Base-by-base conservation (phyloP, 2,888 invertebrate species). In the Ganaspis brasiliensis region DNA sequence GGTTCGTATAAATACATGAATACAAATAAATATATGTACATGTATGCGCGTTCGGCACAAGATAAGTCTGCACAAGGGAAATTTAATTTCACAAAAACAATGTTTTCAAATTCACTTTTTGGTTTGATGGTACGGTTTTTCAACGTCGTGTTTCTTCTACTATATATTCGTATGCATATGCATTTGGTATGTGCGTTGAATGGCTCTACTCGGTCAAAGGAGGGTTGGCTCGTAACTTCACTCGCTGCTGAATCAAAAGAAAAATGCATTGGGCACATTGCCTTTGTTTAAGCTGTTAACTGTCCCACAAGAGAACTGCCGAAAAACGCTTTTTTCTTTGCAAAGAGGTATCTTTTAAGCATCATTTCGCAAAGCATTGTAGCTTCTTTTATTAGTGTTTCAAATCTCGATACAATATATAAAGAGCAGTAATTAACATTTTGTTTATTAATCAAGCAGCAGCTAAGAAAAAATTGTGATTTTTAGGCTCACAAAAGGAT, bases 181-280 rank as follows among this genome's bases (percentile, higher is more conserved):
- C 76, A 84, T 83, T 79, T 75, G 73, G 76, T 75, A 75, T 78
- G 76, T 72, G 79, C 82, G 76, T 63, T 76, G 80, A 79, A 77
- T 80, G 78, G 73, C 35, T 57, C 40, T 70, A 76, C 70, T 78
- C 74, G 55, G 71, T 10, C 55, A 45, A 70, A 49, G 24, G 40
- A 40, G 63, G 16, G 26, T 19, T 57, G 26, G 26, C 52, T 52
- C 52, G 52, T 52, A 52, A 52, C 19, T 52, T 16, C 52, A 9
- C 52, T 57, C 24, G 35, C 35, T 19, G 35, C 10, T 61, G 59
- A 61, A 61, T n/a, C 59, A 61, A 61, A 61, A 35, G 59, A 35
- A 35, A 61, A 61, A 61, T 61, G 59, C 35, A 61, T 35, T 61
- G 35, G 59, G 59, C 59, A 63, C 63, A 14, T 63, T 63, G 63